These are phyloP conservation scores for Vireo griseus DNA, from an alignment of 2,797 vertebrate genomes.

Conservation along the genomic window DNA sequence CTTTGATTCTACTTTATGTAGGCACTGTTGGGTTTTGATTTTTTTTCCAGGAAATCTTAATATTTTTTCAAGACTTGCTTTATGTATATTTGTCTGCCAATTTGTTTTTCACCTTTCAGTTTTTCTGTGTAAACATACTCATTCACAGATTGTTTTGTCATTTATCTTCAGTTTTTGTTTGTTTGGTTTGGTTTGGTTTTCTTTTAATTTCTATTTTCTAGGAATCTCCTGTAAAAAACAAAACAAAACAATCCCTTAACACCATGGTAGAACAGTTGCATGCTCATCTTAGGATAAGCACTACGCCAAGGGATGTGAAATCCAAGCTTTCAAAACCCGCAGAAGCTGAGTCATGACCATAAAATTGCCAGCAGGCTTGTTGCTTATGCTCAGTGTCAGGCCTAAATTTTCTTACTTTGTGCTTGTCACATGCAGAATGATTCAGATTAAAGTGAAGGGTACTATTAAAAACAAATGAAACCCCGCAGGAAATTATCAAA, in stretches of 20 bases:
- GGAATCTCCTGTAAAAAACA: slow-evolving; percentile 81
- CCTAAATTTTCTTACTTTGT: not conserved
- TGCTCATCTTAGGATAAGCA: slow-evolving; percentile 70
- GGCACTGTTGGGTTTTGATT: not conserved
- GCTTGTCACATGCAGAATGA: not conserved
- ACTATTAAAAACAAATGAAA: not conserved
- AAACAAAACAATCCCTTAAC: slow-evolving; percentile 58
- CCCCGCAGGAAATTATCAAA: not conserved
- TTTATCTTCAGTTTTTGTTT: slow-evolving; percentile 59
- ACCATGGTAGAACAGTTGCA: slow-evolving; percentile 70
- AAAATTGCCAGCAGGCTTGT: slow-evolving; percentile 53
- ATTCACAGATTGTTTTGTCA: slow-evolving; percentile 46
- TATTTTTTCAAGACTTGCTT: not conserved
- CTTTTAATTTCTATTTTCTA: slow-evolving; percentile 64
- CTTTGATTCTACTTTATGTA: not conserved
- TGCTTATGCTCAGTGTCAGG: slow-evolving; percentile 23
- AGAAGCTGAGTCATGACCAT: slow-evolving; percentile 55
- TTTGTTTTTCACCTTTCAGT: slow-evolving; percentile 22
- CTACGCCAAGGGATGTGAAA: slow-evolving; percentile 61
- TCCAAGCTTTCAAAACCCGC: slow-evolving; percentile 54
- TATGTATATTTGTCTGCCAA: not conserved
- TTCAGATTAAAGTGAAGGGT: not conserved
- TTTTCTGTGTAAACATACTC: slow-evolving; percentile 41
- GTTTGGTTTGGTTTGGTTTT: not conserved
- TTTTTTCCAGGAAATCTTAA: not conserved